Percentiles rank a stretch among this genome's conserved stretches.
phyloP scores from a whole-genome alignment of 2,888 invertebrate species.

The Amphipoea lucens region DNA sequence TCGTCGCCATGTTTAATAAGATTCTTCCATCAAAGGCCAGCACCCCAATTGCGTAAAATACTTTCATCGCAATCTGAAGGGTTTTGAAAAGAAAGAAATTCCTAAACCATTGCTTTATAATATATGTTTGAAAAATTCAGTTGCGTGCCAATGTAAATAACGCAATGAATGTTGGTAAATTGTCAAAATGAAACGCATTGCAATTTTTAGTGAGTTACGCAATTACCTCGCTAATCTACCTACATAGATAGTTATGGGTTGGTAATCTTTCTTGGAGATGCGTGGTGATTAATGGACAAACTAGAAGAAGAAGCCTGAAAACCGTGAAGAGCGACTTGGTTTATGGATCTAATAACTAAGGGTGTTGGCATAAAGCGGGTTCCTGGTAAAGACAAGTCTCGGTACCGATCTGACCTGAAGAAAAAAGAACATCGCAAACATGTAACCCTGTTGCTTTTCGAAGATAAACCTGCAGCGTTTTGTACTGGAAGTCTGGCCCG shows the following conservation, averaged over 20 bases:
- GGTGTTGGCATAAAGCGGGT: not conserved
- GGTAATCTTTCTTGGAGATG: not conserved
- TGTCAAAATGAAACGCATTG: not conserved
- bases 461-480: not conserved
- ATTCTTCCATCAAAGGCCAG: not conserved
- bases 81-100: not conserved
- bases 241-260: not conserved
- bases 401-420: not conserved
- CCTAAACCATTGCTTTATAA: not conserved
- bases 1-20: not conserved
- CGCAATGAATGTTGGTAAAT: not conserved
- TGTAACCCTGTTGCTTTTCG: not conserved
- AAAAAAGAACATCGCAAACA: not conserved
- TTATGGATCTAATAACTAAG: not conserved
- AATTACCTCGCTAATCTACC: not conserved
- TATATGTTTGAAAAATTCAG: not conserved
- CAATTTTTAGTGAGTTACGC: not conserved
- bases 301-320: not conserved
- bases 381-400: not conserved
- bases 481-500: not conserved
- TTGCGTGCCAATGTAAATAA: not conserved
- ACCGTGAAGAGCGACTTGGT: not conserved
- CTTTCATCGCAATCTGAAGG: not conserved
- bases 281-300: not conserved
- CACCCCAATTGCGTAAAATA: not conserved